Percentiles rank a stretch among this genome's conserved stretches.
These are phyloP conservation scores for Paramormyrops kingsleyae DNA, from an alignment of 2,113 vertebrate genomes.

Conservation along the genomic window DNA sequence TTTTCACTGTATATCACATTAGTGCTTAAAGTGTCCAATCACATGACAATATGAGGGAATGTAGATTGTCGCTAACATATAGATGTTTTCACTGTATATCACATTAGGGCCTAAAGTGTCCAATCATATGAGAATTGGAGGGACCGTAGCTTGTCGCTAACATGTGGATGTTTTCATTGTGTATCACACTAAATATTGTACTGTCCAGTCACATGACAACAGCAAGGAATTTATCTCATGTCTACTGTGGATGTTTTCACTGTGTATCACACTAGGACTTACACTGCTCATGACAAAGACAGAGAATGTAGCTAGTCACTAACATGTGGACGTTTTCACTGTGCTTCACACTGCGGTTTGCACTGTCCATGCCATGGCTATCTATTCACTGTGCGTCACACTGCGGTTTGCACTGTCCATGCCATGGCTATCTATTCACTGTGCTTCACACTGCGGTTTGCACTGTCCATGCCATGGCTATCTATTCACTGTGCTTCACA, in stretches of 20 bases:
- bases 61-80: background rate
- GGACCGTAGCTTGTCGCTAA: constrained; percentile 49
- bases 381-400: no score
- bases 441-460: no score
- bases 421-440: no score
- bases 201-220: constrained; percentile 35
- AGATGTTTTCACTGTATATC: constrained; percentile 7
- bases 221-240: background rate
- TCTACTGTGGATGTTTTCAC: background rate
- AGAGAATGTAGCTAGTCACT: background rate
- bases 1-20: constrained; percentile 19
- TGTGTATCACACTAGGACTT: constrained; percentile 25
- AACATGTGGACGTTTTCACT: background rate
- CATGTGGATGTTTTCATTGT: constrained; percentile 41
- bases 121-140: constrained; percentile 27
- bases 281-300: constrained; percentile 27
- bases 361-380: no score
- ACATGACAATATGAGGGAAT: constrained; percentile 3
- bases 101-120: background rate
- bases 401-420: no score
- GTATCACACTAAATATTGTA: constrained; percentile 26
- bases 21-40: constrained; percentile 35
- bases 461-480: no score
- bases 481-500: no score
- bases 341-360: no score